Conservation (phyloP, 2,888 invertebrate genomes). For the Podotricha telesiphe region DNA sequence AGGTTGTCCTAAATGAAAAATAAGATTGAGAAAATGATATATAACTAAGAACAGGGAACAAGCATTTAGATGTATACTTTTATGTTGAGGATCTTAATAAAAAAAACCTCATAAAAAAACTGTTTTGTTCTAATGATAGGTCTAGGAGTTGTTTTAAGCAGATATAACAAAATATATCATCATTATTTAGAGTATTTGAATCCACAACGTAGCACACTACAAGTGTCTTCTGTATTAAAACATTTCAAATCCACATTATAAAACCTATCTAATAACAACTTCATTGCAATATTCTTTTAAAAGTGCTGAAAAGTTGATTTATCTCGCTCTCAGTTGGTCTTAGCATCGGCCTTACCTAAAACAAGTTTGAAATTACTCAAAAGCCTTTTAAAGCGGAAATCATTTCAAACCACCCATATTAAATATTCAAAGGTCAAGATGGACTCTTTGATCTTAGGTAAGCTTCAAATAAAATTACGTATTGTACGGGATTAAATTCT, state of each 20-base stretch:
- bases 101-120: too few relatives aligned
- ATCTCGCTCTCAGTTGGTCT: slow-evolving; percentile 6
- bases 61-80: not conserved
- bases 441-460: slow-evolving; percentile 20
- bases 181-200: not conserved
- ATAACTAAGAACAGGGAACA: not conserved
- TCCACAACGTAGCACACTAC: not conserved
- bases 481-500: slow-evolving; percentile 1
- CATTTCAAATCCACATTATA: not conserved
- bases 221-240: not conserved
- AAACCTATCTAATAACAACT: not conserved
- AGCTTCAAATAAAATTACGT: slow-evolving; percentile 9
- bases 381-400: slow-evolving; percentile 18
- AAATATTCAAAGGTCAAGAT: slow-evolving; percentile 31
- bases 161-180: too few relatives aligned
- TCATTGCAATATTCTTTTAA: slow-evolving; percentile 5
- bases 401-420: slow-evolving; percentile 22
- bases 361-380: slow-evolving; percentile 24
- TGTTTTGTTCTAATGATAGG: too few relatives aligned
- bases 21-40: not conserved
- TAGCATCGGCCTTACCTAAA: slow-evolving; percentile 16
- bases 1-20: not conserved
- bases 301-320: slow-evolving; percentile 10
- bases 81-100: too few relatives aligned
- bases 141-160: too few relatives aligned